Conservation (phyloP, 2,113 vertebrate species). For the Siniperca chuatsi region DNA sequence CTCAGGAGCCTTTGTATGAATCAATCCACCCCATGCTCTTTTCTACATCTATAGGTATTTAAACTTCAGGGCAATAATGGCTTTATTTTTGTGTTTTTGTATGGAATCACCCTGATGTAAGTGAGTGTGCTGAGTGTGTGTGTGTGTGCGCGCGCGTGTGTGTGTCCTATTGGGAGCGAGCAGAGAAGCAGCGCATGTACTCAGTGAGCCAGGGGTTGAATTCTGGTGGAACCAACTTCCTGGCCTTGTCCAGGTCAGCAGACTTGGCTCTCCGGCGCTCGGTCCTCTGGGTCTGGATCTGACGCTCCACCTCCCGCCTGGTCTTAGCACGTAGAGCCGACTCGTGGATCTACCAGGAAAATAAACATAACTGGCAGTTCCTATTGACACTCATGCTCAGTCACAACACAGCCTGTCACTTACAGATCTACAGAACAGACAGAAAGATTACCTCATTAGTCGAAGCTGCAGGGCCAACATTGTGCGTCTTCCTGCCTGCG, state of each 20-base stretch:
- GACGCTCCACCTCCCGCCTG: constrained; percentile 90
- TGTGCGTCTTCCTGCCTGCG: constrained; percentile 92
- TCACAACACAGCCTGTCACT: not conserved
- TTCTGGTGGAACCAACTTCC: constrained; percentile 75
- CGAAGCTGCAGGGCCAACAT: constrained; percentile 90
- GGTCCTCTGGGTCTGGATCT: constrained; percentile 82
- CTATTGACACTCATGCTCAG: not conserved
- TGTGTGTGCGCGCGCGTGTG: not conserved
- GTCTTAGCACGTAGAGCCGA: constrained; percentile 94
- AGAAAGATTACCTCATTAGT: constrained; percentile 85
- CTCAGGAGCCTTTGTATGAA: not conserved
- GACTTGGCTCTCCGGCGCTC: constrained; percentile 86
- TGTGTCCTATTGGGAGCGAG: constrained; percentile 83
- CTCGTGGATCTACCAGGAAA: constrained; percentile 88
- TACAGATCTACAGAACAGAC: not conserved
- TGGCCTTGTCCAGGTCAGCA: constrained; percentile 82
- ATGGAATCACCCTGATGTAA: constrained; percentile 3
- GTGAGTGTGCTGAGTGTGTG: not conserved
- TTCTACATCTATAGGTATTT: constrained; percentile 1
- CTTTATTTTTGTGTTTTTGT: constrained; percentile 20
- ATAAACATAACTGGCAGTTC: not conserved
- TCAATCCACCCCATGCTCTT: not conserved
- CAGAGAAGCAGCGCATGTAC: constrained; percentile 96
- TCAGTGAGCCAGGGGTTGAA: constrained; percentile 96
- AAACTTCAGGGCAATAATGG: constrained; percentile 23